These are phyloP conservation scores for Campoletis sonorensis DNA, from an alignment of 1,140 invertebrate genomes.

Conservation along the genomic window DNA sequence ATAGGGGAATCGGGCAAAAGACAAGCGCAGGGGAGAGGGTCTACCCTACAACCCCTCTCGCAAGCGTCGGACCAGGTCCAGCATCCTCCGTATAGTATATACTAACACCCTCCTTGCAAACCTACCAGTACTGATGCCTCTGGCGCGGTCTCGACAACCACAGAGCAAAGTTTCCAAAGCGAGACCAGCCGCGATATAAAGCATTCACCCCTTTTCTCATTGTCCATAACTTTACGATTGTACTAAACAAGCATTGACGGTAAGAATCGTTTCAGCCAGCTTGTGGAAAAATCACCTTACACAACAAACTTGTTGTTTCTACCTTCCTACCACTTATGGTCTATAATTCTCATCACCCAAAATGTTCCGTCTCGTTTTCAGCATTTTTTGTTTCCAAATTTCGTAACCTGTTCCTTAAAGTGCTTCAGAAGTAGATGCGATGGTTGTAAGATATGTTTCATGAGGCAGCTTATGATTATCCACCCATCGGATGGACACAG, in stretches of 20 bases:
- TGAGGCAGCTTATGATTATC: conserved; percentile 13
- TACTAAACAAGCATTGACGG: conserved; percentile 16
- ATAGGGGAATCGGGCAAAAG: not conserved
- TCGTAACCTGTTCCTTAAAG: not conserved
- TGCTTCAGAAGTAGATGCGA: not conserved
- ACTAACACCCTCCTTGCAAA: conserved; percentile 52
- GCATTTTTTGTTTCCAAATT: not conserved
- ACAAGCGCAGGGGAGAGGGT: not conserved
- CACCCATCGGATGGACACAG: conserved; percentile 17
- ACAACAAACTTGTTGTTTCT: not conserved
- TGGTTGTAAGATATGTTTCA: not conserved
- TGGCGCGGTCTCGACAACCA: conserved; percentile 59
- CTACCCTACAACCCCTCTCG: conserved; percentile 11
- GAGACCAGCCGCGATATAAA: conserved; percentile 72
- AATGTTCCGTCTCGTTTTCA: not conserved
- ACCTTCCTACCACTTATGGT: not conserved
- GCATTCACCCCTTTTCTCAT: conserved; percentile 46
- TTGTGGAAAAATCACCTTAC: not conserved
- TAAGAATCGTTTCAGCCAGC: not conserved
- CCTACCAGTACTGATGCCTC: conserved; percentile 46
- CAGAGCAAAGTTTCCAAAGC: conserved; percentile 72
- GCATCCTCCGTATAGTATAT: conserved; percentile 28
- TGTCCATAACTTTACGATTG: conserved; percentile 16
- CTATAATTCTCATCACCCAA: not conserved
- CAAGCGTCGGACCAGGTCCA: conserved; percentile 55